These are phyloP conservation scores for Neoarius graeffei DNA, from an alignment of 2,113 vertebrate species.

Conservation along the genomic window DNA sequence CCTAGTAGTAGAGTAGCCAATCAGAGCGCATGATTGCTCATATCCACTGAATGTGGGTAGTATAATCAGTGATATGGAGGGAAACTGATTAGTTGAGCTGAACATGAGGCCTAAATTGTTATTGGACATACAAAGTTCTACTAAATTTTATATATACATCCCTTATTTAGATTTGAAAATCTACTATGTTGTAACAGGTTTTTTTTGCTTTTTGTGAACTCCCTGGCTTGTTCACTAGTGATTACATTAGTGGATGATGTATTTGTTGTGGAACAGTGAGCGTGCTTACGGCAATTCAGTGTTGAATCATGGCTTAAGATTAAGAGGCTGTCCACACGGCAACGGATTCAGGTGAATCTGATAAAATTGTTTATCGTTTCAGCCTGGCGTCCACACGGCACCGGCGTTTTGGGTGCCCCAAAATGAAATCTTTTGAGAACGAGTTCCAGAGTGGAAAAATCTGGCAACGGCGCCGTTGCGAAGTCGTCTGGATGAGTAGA, in stretches of 20 bases:
- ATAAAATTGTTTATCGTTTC: too few species aligned
- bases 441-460: too few species aligned
- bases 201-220: not conserved
- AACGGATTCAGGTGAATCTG: too few species aligned
- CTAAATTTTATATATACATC: not conserved
- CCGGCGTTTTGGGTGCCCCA: too few species aligned
- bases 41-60: too few species aligned
- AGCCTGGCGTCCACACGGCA: too few species aligned
- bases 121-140: not conserved
- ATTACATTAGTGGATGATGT: not conserved
- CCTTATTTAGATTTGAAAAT: not conserved
- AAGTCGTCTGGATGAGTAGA: too few species aligned
- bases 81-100: not conserved
- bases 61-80: not conserved
- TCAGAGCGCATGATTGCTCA: too few species aligned
- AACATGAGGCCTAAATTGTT: not conserved
- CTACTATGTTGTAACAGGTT: not conserved
- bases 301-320: not conserved
- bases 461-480: too few species aligned
- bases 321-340: too few species aligned
- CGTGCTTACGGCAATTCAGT: not conserved
- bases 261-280: not conserved
- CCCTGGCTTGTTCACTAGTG: not conserved
- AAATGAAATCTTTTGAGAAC: too few species aligned
- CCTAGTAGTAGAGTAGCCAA: too few species aligned